phyloP scores from a whole-genome alignment of 2,113 vertebrate species.

The Myiozetetes cayanensis region DNA sequence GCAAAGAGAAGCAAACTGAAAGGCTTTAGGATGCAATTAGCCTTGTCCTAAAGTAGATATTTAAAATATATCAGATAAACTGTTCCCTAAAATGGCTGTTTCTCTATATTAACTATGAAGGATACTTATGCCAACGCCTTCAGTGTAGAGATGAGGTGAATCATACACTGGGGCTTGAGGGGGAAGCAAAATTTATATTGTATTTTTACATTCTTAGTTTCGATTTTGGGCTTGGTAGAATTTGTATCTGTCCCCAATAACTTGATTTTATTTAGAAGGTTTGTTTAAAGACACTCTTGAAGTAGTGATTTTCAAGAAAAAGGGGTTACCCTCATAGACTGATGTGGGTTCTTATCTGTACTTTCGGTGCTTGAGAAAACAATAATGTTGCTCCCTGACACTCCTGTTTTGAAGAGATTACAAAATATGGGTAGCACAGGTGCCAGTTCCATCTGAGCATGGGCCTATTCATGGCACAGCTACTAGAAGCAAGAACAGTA shows the following conservation, averaged over 20 bases:
- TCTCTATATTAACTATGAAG: not conserved
- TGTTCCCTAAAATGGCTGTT: not conserved
- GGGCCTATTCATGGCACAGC: not conserved
- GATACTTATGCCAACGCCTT: not conserved
- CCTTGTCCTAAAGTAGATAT: not conserved
- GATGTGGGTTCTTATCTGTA: not conserved
- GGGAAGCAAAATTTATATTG: not conserved
- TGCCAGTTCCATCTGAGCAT: not conserved
- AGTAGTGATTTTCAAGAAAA: not conserved
- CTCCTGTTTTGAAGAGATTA: not conserved
- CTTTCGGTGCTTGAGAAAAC: not conserved
- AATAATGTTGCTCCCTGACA: not conserved
- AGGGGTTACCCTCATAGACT: not conserved
- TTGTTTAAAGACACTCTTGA: not conserved
- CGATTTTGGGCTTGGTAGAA: not conserved
- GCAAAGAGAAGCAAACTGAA: not conserved
- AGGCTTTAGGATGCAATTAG: not conserved
- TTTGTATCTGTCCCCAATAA: not conserved
- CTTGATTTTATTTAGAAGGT: not conserved
- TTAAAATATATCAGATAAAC: not conserved
- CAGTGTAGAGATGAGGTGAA: not conserved
- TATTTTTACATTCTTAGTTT: not conserved
- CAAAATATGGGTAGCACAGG: not conserved
- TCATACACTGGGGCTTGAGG: accelerated
- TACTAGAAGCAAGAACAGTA: not conserved